Percentiles rank a stretch among this genome's conserved stretches.
These are phyloP conservation scores for Gryllus longicercus DNA, from an alignment of 2,888 invertebrate genomes.

Conservation along the genomic window DNA sequence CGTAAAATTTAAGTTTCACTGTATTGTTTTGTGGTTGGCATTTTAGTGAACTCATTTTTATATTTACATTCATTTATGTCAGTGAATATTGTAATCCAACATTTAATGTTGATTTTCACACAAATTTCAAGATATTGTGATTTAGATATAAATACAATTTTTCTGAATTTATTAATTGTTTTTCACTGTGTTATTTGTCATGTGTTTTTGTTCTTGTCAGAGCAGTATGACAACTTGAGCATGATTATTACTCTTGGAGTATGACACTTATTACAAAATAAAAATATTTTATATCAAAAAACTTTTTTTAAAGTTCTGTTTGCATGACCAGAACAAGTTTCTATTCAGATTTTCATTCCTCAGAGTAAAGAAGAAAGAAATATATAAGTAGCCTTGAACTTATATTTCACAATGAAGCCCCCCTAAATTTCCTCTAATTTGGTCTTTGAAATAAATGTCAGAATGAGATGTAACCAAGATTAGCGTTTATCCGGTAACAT, in stretches of 20 bases:
- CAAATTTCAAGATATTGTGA: too few relatives aligned
- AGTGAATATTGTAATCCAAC: too few relatives aligned
- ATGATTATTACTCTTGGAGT: slow-evolving; percentile 17
- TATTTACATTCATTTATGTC: background rate
- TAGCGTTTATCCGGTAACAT: too few relatives aligned
- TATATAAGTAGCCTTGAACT: too few relatives aligned
- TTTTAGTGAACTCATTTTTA: background rate
- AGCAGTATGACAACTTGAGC: slow-evolving; percentile 6
- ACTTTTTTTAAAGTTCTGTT: background rate
- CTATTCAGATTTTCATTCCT: too few relatives aligned
- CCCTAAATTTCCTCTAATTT: too few relatives aligned
- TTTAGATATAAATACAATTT: background rate
- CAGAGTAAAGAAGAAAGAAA: too few relatives aligned
- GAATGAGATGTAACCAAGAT: too few relatives aligned
- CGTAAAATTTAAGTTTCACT: slow-evolving; percentile 9
- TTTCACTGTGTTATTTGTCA: background rate
- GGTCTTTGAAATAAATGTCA: too few relatives aligned
- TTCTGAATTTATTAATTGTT: background rate
- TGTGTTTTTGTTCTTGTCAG: background rate
- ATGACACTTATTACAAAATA: background rate
- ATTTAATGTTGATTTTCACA: too few relatives aligned
- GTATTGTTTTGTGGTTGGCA: background rate
- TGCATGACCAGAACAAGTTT: too few relatives aligned
- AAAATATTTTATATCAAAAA: slow-evolving; percentile 10
- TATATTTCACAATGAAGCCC: too few relatives aligned